Evolutionary conservation across 2,888 invertebrate genomes (phyloP), one percentile per base, ranked within the genome.

Genomic region (Drosophila eohydei): DNA sequence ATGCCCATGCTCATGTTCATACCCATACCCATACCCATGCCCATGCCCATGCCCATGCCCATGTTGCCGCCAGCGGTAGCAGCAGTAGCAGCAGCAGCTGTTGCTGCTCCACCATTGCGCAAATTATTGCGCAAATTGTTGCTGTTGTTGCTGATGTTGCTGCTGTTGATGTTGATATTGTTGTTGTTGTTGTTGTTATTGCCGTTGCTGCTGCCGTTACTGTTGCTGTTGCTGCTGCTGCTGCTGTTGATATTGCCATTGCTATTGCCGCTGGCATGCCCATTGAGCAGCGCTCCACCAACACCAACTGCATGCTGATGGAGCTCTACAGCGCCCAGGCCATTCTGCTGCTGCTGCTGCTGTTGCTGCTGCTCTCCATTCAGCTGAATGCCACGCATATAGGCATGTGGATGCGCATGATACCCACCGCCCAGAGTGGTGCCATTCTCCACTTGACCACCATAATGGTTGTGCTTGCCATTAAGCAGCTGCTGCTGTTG

Each of bases 391-490:
- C 46, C 46, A 7, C 84, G 63, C 77, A 84, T 70, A 40, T 81
- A 88, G 11, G 67, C 70, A 58, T 81, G 85, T 14, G 78, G 61
- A 52, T 83, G 83, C 12, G 74, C 34, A 16, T 78, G 77, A 38
- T 88, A 85, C 54, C 78, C 44, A 51, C 69, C 65, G 32, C 56
- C 40, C 14, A 34, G 8, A 36, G 70, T 62, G 48, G 67, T 73
- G 51, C 89, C 84, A 43, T 84, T 84, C 67, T 84, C 83, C 43
- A 64, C 16, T 38, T 71, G 79, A 3, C 59, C 61, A 28, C 34
- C 65, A 36, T 69, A 54, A 16, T 80, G 60, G 40, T 73, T 85
- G 34, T 79, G 84, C 60, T 84, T 84, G 30, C 84, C 84, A 66
- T 88, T 85, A 28, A 82, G 70, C 66, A 80, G 46, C 58, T 73